Conservation (phyloP, 2,797 vertebrate genomes). For the Erpetoichthys calabaricus region DNA sequence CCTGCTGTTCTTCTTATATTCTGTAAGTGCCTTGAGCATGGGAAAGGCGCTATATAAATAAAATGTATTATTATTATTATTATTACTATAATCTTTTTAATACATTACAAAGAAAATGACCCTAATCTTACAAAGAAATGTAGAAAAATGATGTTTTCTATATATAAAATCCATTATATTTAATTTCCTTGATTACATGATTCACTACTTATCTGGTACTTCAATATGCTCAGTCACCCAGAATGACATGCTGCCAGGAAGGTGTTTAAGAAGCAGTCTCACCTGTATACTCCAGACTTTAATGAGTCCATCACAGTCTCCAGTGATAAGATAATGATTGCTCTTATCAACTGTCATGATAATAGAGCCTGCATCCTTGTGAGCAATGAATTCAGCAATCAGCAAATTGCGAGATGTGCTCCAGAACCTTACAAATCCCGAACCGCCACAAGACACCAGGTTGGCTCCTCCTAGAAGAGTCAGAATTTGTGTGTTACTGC, state of each 20-base stretch:
- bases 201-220: no score
- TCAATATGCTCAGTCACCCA: background rate
- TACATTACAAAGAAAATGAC: no score
- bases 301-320: conserved; percentile 41
- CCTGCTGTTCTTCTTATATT: no score
- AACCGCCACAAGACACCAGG: conserved; percentile 44
- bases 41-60: no score
- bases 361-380: conserved; percentile 32
- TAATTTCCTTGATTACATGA: background rate
- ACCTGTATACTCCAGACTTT: conserved; percentile 51
- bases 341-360: conserved; percentile 34
- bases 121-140: no score
- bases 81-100: no score
- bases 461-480: conserved; percentile 38
- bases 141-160: background rate
- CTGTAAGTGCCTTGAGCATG: no score
- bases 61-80: no score
- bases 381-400: conserved; percentile 47
- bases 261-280: conserved; percentile 4
- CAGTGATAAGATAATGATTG: conserved; percentile 41
- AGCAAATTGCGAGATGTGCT: conserved; percentile 28
- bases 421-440: conserved; percentile 55
- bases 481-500: no score
- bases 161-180: background rate
- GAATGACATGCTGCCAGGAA: background rate